These are phyloP conservation scores for Myathropa florea DNA, from an alignment of 2,888 invertebrate genomes.

Conservation along the genomic window DNA sequence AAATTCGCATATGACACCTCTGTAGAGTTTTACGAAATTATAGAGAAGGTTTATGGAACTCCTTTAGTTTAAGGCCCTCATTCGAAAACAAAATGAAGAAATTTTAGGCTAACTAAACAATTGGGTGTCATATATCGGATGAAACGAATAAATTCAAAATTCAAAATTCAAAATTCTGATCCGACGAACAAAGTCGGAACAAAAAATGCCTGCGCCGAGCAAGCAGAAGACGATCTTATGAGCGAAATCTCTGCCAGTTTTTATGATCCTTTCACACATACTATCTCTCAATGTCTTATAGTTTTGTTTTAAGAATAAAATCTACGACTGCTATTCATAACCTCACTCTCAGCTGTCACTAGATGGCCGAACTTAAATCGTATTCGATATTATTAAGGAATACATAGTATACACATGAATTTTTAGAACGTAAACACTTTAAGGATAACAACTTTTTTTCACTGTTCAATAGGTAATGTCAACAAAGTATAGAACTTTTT, in stretches of 20 bases:
- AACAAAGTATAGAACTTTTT: slow-evolving; percentile 36
- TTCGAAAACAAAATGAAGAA: background rate
- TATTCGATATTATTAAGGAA: slow-evolving; percentile 37
- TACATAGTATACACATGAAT: background rate
- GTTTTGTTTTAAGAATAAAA: slow-evolving; percentile 6
- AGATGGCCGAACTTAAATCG: slow-evolving; percentile 11
- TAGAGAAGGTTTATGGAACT: slow-evolving; percentile 79
- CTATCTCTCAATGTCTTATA: slow-evolving; percentile 17
- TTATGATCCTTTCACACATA: background rate
- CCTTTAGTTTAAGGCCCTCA: slow-evolving; percentile 72
- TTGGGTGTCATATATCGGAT: slow-evolving; percentile 49
- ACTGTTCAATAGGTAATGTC: slow-evolving; percentile 61
- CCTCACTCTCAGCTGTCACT: slow-evolving; percentile 24
- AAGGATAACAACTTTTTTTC: slow-evolving; percentile 64
- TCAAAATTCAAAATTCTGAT: background rate
- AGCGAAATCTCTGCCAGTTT: slow-evolving; percentile 57
- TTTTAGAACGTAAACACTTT: slow-evolving; percentile 36
- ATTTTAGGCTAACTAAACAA: background rate
- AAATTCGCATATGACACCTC: slow-evolving; percentile 79
- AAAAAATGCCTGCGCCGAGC: background rate
- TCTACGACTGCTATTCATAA: slow-evolving; percentile 22
- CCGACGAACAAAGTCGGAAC: background rate
- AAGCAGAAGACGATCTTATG: slow-evolving; percentile 15
- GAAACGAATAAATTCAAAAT: slow-evolving; percentile 22
- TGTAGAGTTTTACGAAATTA: slow-evolving; percentile 79